Evolutionary conservation across 2,797 vertebrate genomes (phyloP).

Genomic region (Austrolebias charrua): DNA sequence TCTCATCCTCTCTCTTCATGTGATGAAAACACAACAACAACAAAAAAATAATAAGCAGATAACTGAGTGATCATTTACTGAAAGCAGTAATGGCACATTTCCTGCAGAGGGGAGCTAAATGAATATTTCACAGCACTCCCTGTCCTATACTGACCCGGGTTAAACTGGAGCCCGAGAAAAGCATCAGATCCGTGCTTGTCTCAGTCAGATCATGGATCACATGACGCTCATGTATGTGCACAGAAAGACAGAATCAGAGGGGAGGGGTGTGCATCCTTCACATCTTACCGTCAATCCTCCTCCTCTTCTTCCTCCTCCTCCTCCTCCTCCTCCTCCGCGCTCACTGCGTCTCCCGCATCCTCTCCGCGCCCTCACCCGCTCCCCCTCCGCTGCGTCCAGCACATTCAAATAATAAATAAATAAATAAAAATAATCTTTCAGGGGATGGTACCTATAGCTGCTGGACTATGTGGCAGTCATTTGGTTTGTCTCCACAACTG

Average conservation of each 20-base stretch:
- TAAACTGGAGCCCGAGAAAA: conserved; percentile 38
- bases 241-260: conserved; percentile 25
- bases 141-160: conserved; percentile 58
- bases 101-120: conserved; percentile 30
- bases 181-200: conserved; percentile 47
- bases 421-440: conserved; percentile 51
- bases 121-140: conserved; percentile 67
- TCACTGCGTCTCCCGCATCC: conserved; percentile 80
- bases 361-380: conserved; percentile 65
- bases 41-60: conserved; percentile 25
- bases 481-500: conserved; percentile 59
- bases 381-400: conserved; percentile 56
- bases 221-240: conserved; percentile 46
- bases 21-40: conserved; percentile 33
- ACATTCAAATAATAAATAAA: conserved; percentile 58
- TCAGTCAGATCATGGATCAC: too few species aligned
- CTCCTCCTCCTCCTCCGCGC: conserved; percentile 59
- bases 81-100: conserved; percentile 15
- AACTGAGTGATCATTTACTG: conserved; percentile 27
- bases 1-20: conserved; percentile 48
- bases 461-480: conserved; percentile 53
- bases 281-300: conserved; percentile 77
- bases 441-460: conserved; percentile 45
- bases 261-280: conserved; percentile 64
- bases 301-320: conserved; percentile 57